Evolutionary conservation across 2,888 invertebrate species (phyloP).

Genomic region (Netelia fuscicornis): DNA sequence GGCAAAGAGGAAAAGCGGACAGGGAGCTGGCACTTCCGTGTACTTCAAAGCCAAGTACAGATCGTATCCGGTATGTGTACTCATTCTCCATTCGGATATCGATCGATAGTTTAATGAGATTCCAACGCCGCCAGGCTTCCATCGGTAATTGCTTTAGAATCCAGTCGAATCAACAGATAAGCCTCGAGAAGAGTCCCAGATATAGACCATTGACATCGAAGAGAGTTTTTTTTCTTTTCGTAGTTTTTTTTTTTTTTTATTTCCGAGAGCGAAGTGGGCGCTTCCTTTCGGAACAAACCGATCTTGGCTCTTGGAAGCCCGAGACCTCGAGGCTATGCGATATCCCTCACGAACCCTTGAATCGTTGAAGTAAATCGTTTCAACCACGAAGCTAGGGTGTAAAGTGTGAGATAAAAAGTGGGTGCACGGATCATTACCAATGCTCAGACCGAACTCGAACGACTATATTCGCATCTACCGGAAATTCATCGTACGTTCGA

Average conservation of each 20-base stretch:
- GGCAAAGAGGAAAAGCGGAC: slow-evolving; percentile 14
- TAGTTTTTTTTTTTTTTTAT: not conserved
- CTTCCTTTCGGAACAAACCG: slow-evolving; percentile 50
- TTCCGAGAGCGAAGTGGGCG: slow-evolving; percentile 27
- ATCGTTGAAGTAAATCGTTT: not conserved
- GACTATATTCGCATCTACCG: too few relatives aligned
- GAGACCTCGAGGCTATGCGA: not conserved
- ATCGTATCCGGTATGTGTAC: slow-evolving; percentile 59
- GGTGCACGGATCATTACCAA: too few relatives aligned
- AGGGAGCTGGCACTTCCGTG: slow-evolving; percentile 47
- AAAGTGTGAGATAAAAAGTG: not conserved
- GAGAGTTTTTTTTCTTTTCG: not conserved
- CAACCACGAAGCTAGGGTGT: not conserved
- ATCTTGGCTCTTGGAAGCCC: not conserved
- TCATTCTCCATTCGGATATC: slow-evolving; percentile 64
- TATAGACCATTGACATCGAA: slow-evolving; percentile 21
- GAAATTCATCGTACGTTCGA: too few relatives aligned
- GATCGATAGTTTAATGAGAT: slow-evolving; percentile 74
- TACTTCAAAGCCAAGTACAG: slow-evolving; percentile 51
- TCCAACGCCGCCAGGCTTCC: slow-evolving; percentile 65
- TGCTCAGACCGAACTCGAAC: too few relatives aligned
- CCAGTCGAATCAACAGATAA: slow-evolving; percentile 72
- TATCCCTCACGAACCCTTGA: not conserved
- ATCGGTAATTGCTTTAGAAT: slow-evolving; percentile 72
- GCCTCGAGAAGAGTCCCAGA: slow-evolving; percentile 32